Base-by-base conservation (phyloP, 2,888 invertebrate species). In the Pollenia amentaria region DNA sequence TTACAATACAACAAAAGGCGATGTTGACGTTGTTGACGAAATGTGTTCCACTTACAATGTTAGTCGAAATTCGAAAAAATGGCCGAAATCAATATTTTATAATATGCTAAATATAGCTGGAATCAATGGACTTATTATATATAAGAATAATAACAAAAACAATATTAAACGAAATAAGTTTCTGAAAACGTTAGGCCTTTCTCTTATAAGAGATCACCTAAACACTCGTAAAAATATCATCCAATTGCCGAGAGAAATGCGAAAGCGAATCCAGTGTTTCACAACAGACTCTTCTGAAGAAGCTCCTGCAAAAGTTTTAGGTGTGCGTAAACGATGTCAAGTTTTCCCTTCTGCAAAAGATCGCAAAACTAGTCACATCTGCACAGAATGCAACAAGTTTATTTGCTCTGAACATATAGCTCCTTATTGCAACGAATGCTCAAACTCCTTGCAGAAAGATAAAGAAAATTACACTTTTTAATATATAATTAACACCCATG, bases 381-480 rank as follows among this genome's bases (percentile, higher is more conserved):
- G 57, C 57, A 57, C 14, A 57, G 12, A 57, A 38, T 57, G 57
- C 57, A 55, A 57, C 57, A 11, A 57, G 57, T 57, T 57, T 29
- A 38, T 62, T 62, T 40, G 40, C 16, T 62, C 40, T 38, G 62
- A 62, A 62, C 62, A 62, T 62, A 62, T 62, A 60, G 9, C 40
- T 57, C 57, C 14, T 65, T 65, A 44, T 65, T 65, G 16, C 65
- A 65, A 46, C 42, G 42, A 65, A 65, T 65, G 44, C 65, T 65
- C 16, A 16, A 65, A 65, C 42, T 65, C 65, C 42, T 44, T 65
- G 65, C 65, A 44, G 65, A 65, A 42, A 65, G 65, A 65, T 29
- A 62, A 38, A 62, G 29, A 62, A 62, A 62, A 62, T 29, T 62
- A 62, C 38, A 62, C 1, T 40, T 62, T 62, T 40, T 62, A 29